phyloP scores from a whole-genome alignment of 1,140 invertebrate species.

The Varroa destructor region DNA sequence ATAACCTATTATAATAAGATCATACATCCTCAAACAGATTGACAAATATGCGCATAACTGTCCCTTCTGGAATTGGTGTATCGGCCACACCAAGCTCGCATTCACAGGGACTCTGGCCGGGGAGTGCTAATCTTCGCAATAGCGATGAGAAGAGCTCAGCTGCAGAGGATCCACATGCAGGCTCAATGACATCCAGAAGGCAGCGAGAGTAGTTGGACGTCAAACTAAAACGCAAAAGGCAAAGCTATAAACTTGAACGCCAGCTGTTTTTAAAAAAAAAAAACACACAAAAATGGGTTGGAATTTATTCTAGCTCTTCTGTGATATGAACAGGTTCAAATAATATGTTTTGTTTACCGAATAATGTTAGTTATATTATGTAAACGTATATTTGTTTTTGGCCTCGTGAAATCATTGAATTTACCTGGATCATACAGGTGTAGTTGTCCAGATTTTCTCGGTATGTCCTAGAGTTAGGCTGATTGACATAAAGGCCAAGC shows the following conservation, averaged over 20 bases:
- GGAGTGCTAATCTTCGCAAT: not conserved
- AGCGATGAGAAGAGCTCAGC: conserved; percentile 26
- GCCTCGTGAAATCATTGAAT: too few relatives aligned
- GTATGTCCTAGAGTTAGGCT: too few relatives aligned
- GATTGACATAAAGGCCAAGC: too few relatives aligned
- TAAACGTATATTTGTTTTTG: too few relatives aligned
- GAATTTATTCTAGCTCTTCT: not conserved
- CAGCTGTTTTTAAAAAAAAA: too few relatives aligned
- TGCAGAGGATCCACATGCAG: not conserved
- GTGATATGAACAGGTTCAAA: not conserved
- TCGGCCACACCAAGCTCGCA: not conserved
- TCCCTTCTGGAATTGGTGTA: not conserved
- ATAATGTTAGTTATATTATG: too few relatives aligned
- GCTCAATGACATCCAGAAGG: not conserved
- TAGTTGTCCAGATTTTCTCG: too few relatives aligned
- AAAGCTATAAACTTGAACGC: too few relatives aligned
- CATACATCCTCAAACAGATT: not conserved
- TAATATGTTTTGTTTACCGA: not conserved
- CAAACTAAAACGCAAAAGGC: not conserved
- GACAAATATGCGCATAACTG: not conserved
- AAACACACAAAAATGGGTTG: not conserved
- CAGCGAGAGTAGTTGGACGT: conserved; percentile 1
- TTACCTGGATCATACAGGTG: too few relatives aligned
- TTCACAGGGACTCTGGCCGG: not conserved
- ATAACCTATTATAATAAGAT: not conserved